Evolutionary conservation across 2,888 invertebrate genomes (phyloP).

Genomic region (Eueremaeus valkanovi): DNA sequence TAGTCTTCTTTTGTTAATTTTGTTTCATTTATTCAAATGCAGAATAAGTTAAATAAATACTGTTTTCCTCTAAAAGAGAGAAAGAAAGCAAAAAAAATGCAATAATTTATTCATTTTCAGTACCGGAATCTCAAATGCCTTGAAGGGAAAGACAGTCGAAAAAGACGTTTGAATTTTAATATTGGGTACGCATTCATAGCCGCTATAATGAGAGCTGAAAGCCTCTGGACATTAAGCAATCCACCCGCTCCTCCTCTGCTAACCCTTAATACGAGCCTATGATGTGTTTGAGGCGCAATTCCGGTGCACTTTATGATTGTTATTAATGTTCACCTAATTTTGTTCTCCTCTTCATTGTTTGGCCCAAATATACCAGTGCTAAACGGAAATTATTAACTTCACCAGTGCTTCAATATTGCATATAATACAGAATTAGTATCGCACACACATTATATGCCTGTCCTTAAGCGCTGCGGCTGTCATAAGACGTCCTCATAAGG

Average conservation of each 20-base stretch:
- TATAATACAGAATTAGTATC: not conserved
- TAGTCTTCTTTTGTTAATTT: too few species aligned
- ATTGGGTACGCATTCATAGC: not conserved
- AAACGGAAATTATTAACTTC: slow-evolving; percentile 30
- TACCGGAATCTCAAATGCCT: slow-evolving; percentile 26
- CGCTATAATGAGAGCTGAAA: not conserved
- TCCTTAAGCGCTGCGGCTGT: slow-evolving; percentile 20
- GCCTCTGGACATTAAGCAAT: slow-evolving; percentile 24
- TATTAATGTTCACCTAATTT: slow-evolving; percentile 37
- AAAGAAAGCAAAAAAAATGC: not conserved
- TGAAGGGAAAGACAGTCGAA: slow-evolving; percentile 13
- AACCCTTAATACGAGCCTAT: slow-evolving; percentile 6
- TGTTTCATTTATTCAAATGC: too few species aligned
- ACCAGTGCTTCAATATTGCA: not conserved
- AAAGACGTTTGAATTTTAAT: slow-evolving; percentile 23
- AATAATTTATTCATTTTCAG: not conserved
- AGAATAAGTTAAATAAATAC: too few species aligned
- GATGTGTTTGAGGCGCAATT: slow-evolving; percentile 24
- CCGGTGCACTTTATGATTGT: slow-evolving; percentile 27
- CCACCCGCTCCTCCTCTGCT: slow-evolving; percentile 14
- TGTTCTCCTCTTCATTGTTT: not conserved
- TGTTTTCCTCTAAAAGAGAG: not conserved
- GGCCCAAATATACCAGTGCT: not conserved
- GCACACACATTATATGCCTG: not conserved
- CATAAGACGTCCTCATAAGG: too few species aligned